Conservation (phyloP, 2,888 invertebrate genomes). For the Anarsia innoxiella region DNA sequence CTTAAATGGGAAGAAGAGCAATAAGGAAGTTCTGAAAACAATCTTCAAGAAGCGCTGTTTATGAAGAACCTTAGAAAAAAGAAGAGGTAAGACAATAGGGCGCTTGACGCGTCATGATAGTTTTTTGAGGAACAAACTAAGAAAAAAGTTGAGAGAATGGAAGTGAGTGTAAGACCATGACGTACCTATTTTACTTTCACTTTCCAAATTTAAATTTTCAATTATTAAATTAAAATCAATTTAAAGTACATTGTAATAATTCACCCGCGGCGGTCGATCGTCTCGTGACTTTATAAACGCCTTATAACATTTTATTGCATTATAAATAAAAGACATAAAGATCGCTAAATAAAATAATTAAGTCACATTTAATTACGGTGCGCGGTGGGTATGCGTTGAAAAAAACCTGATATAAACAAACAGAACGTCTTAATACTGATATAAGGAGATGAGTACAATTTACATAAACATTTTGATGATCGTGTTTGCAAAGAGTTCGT, state of each 20-base stretch:
- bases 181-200: no score
- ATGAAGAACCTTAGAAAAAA: no score
- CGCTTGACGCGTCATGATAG: no score
- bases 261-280: background rate
- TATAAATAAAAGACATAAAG: constrained; percentile 12
- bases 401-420: constrained; percentile 44
- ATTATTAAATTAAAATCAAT: background rate
- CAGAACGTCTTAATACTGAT: constrained; percentile 56
- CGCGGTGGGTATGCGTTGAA: constrained; percentile 34
- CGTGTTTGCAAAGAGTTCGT: no score
- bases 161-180: no score
- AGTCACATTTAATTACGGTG: constrained; percentile 31
- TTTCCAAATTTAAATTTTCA: no score
- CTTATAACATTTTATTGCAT: constrained; percentile 12
- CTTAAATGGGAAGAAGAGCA: no score
- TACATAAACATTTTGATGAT: constrained; percentile 60
- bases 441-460: constrained; percentile 37
- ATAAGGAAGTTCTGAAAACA: no score
- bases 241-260: constrained; percentile 6
- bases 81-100: no score
- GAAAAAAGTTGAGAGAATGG: no score
- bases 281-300: constrained; percentile 7
- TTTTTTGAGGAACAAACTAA: no score
- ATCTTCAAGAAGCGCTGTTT: no score
- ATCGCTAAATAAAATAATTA: constrained; percentile 42